Evolutionary conservation across 2,797 vertebrate species (phyloP).

Genomic region (Falco peregrinus): DNA sequence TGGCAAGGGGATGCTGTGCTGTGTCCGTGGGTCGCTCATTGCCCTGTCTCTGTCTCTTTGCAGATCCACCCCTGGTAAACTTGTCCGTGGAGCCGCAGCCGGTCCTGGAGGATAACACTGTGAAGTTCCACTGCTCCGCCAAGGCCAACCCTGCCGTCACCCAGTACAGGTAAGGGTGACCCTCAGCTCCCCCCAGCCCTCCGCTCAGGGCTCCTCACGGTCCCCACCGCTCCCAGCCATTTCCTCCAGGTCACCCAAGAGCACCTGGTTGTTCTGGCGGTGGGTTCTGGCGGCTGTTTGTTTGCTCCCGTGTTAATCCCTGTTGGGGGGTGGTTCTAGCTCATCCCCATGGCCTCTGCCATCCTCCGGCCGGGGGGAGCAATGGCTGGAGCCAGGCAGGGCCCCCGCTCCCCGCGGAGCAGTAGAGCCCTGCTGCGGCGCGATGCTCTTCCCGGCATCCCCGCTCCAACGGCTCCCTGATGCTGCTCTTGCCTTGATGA

Average conservation of each 20-base stretch:
- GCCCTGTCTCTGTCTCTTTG: background rate
- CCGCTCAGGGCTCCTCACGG: background rate
- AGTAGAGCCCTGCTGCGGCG: background rate
- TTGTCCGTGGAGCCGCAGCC: constrained; percentile 96
- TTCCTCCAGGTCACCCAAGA: background rate
- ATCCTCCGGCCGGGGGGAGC: accelerated
- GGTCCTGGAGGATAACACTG: constrained; percentile 91
- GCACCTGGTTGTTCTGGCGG: background rate
- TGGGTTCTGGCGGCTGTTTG: accelerated
- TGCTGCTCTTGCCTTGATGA: background rate
- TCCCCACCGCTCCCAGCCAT: background rate
- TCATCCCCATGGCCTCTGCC: background rate
- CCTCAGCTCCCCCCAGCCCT: background rate
- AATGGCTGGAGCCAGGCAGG: background rate
- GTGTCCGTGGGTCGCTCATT: background rate
- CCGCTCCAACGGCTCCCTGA: accelerated
- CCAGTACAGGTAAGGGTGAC: constrained; percentile 88
- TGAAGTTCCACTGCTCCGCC: constrained; percentile 95
- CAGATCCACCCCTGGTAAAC: constrained; percentile 96
- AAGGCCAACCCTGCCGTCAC: constrained; percentile 97
- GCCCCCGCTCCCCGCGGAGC: background rate
- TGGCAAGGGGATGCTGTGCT: accelerated
- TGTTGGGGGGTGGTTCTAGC: background rate
- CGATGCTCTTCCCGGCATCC: background rate
- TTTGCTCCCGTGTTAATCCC: background rate